Base-by-base conservation (phyloP, 2,113 vertebrate genomes). In the Myrmecobius fasciatus region DNA sequence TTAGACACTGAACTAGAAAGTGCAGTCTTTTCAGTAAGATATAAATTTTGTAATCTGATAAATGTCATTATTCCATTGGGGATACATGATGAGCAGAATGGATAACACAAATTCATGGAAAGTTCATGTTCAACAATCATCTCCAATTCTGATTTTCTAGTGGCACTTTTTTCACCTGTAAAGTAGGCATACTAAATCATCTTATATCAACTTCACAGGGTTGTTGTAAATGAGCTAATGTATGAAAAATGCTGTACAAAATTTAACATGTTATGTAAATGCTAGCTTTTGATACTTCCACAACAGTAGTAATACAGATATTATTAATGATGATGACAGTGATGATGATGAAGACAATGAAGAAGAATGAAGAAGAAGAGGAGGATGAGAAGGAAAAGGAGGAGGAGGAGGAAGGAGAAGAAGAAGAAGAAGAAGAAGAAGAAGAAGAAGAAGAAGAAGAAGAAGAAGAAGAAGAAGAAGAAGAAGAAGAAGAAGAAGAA, bases 381-480 rank as follows among this genome's bases (percentile, higher is more conserved):
- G 49, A 51, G 11, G 49, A n/a, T n/a, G n/a, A 51, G 7, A 8
- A 49, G 49, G 49, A 49, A 8, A 5, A 51, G 9, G 49, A 51
- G 9, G 49, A 51, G 9, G 49, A 51, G 0, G 9, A 51, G 9
- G 49, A 51, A 1, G 49, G 11, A 10, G 49, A 49, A 8, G 49
- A 1, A 6, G 49, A 10, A 10, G 49, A 10, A 10, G 49, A 10
- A 10, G 9, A 51, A 10, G 0, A 49, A 0, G 1, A 51, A 6
- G 9, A 11, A 6, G 9, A 51, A 6, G 0, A 51, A 10, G 0
- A 51, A 10, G 0, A 51, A 0, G 49, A 51, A 10, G 9, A 51
- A 6, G 9, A 51, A 10, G 0, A 51, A 10, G 49, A 51, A 0
- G 9, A 51, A 10, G 9, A 51, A 10, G 48, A 48, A 48, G 48